Conservation (phyloP, 2,113 vertebrate species). For the Paraplagusia blochii region DNA sequence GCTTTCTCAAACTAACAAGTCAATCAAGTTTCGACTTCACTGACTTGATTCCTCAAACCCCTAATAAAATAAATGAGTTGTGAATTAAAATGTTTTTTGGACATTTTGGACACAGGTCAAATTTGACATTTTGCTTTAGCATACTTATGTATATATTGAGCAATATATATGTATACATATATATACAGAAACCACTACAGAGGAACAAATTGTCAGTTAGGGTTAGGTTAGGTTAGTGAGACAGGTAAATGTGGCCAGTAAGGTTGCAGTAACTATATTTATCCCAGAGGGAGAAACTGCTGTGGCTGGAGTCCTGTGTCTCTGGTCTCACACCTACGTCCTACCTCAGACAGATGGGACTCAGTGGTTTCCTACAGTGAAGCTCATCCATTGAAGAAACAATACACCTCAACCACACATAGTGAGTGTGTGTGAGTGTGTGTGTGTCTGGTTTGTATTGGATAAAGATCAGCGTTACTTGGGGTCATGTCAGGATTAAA, state of each 20-base stretch:
- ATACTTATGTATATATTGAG: no score
- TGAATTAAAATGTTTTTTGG: no score
- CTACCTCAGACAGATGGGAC: slow-evolving; percentile 37
- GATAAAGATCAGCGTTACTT: slow-evolving; percentile 2
- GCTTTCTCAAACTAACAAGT: no score
- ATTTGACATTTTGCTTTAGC: no score
- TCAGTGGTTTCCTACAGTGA: slow-evolving; percentile 41
- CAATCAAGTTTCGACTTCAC: no score
- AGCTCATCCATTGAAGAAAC: slow-evolving; percentile 56
- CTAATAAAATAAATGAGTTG: no score
- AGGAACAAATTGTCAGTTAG: no score
- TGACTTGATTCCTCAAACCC: no score
- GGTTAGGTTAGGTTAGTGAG: neutral
- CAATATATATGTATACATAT: no score
- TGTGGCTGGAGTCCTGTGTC: slow-evolving; percentile 36
- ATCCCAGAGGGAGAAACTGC: slow-evolving; percentile 44
- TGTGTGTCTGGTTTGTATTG: neutral
- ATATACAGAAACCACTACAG: no score
- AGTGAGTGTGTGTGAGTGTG: slow-evolving; percentile 10
- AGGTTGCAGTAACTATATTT: slow-evolving; percentile 25
- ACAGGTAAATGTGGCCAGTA: neutral
- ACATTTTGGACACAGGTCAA: no score
- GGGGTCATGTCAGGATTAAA: slow-evolving; percentile 25
- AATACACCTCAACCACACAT: slow-evolving; percentile 17
- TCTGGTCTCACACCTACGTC: slow-evolving; percentile 41